Evolutionary conservation across 2,888 invertebrate genomes (phyloP).

Genomic region (Drosophila hawaiiensis): DNA sequence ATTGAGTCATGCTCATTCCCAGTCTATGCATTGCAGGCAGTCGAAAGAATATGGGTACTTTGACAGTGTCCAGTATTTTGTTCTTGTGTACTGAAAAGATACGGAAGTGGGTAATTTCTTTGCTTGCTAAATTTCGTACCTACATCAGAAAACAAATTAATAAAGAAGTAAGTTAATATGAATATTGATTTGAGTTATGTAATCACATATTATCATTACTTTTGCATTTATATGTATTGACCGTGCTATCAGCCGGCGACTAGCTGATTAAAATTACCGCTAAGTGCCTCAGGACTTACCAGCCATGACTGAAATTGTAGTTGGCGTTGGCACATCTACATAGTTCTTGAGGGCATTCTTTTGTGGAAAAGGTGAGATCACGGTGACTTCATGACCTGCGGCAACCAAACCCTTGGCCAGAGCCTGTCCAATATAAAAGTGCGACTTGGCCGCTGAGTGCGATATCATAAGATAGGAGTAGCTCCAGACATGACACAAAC

Average conservation of each 20-base stretch:
- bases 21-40: slow-evolving; percentile 29
- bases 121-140: not conserved
- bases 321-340: slow-evolving; percentile 60
- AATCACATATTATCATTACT: not conserved
- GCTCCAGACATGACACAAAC: slow-evolving; percentile 37
- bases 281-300: slow-evolving; percentile 39
- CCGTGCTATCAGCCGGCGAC: not conserved
- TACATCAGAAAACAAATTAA: not conserved
- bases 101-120: not conserved
- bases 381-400: slow-evolving; percentile 84
- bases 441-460: slow-evolving; percentile 67
- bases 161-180: not conserved
- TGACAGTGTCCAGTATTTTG: slow-evolving; percentile 25
- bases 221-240: not conserved
- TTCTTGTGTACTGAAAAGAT: slow-evolving; percentile 32
- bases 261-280: slow-evolving; percentile 24
- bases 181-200: not conserved
- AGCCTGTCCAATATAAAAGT: slow-evolving; percentile 75
- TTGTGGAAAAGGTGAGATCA: slow-evolving; percentile 80
- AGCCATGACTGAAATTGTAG: slow-evolving; percentile 43
- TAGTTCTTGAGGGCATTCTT: slow-evolving; percentile 72
- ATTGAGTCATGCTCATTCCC: slow-evolving; percentile 46
- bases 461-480: slow-evolving; percentile 70
- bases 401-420: slow-evolving; percentile 80
- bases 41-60: slow-evolving; percentile 17